These are phyloP conservation scores for Ariopsis seemanni DNA, from an alignment of 2,113 vertebrate species.

Conservation along the genomic window DNA sequence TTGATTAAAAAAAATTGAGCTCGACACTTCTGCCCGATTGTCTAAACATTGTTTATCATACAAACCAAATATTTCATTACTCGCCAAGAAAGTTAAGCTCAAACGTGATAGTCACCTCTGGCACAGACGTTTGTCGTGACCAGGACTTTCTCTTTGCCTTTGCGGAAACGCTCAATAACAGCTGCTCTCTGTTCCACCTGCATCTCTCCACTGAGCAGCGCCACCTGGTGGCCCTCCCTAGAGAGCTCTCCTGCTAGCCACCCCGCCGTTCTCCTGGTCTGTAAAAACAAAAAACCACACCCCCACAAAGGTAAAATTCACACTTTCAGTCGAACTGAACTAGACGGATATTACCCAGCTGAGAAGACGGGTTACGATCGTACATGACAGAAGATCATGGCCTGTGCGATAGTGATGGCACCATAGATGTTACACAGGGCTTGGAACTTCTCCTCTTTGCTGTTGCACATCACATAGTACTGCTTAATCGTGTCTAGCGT, in stretches of 20 bases:
- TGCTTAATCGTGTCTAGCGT: slow-evolving; percentile 97
- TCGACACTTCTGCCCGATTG: not conserved
- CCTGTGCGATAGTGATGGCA: slow-evolving; percentile 91
- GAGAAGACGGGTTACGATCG: slow-evolving; percentile 58
- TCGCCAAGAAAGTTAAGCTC: not conserved
- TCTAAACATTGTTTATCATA: not conserved
- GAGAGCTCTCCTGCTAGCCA: slow-evolving; percentile 95
- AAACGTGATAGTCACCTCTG: slow-evolving; percentile 72
- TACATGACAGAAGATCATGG: slow-evolving; percentile 97
- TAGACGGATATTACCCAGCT: not conserved
- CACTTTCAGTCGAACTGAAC: not conserved
- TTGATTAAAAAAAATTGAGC: not conserved
- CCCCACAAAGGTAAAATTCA: not conserved
- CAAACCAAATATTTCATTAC: not conserved
- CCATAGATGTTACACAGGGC: slow-evolving; percentile 93
- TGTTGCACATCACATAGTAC: slow-evolving; percentile 88
- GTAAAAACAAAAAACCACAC: slow-evolving; percentile 22
- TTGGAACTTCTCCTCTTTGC: slow-evolving; percentile 92
- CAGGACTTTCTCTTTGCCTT: slow-evolving; percentile 96
- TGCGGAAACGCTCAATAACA: slow-evolving; percentile 91
- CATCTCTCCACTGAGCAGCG: slow-evolving; percentile 94
- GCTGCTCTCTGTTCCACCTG: slow-evolving; percentile 96
- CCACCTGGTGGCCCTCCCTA: slow-evolving; percentile 92
- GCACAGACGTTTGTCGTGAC: slow-evolving; percentile 98
- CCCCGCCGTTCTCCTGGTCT: slow-evolving; percentile 92